Evolutionary conservation across 2,797 vertebrate species (phyloP).

Genomic region (Sebastes reedi): DNA sequence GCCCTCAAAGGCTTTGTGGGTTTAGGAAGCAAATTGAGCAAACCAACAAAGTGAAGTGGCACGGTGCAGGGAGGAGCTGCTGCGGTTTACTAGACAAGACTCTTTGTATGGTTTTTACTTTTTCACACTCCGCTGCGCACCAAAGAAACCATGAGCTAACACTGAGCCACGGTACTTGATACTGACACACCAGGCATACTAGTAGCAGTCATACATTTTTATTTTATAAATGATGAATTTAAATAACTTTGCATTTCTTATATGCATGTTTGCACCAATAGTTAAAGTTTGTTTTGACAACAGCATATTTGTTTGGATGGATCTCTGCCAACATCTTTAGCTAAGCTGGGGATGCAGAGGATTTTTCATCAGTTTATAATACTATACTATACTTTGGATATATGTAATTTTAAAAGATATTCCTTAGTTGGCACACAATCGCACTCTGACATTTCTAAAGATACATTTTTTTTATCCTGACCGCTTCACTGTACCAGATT

Average conservation of each 20-base stretch:
- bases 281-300: not conserved
- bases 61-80: constrained; percentile 65
- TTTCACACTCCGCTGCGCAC: constrained; percentile 40
- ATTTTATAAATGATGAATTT: not conserved
- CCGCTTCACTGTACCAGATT: not conserved
- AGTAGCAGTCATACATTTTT: not conserved
- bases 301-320: not conserved
- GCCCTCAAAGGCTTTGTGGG: constrained; percentile 72
- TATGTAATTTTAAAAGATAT: not conserved
- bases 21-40: constrained; percentile 74
- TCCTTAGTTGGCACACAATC: not conserved
- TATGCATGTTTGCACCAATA: not conserved
- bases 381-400: not conserved
- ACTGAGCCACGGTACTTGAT: not conserved
- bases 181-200: not conserved
- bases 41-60: constrained; percentile 75
- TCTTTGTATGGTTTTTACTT: constrained; percentile 56
- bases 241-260: not conserved
- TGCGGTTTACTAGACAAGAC: constrained; percentile 65
- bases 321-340: not conserved
- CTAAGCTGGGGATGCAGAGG: not conserved
- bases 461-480: not conserved
- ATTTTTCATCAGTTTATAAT: not conserved
- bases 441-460: not conserved
- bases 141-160: constrained; percentile 21